phyloP scores from a whole-genome alignment of 2,888 invertebrate species.

The Mythimna loreyi region DNA sequence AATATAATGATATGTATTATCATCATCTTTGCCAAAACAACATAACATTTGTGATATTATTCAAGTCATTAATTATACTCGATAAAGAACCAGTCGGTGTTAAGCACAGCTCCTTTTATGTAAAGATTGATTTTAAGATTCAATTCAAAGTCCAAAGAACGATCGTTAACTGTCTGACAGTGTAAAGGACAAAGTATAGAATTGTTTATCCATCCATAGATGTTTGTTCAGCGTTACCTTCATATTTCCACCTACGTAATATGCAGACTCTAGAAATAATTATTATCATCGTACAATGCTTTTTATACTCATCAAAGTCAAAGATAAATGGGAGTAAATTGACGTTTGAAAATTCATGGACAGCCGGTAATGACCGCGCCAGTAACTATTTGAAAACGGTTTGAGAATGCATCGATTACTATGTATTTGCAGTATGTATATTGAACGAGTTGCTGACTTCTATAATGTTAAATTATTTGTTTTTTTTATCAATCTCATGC shows the following conservation, averaged over 20 bases:
- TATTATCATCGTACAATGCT: conserved; percentile 61
- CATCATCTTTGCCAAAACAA: conserved; percentile 48
- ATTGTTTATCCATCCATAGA: conserved; percentile 27
- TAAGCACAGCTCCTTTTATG: conserved; percentile 25
- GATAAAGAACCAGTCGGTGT: conserved; percentile 23
- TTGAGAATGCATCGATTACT: conserved; percentile 44
- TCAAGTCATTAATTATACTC: conserved; percentile 7
- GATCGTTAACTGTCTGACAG: conserved; percentile 6
- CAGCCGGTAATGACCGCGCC: conserved; percentile 44
- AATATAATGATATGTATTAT: conserved; percentile 63
- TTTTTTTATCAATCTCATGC: neutral
- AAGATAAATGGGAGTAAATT: conserved; percentile 63
- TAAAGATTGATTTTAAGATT: conserved; percentile 6
- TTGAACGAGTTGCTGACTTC: conserved; percentile 18
- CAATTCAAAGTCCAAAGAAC: conserved; percentile 42
- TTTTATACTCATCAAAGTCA: conserved; percentile 63
- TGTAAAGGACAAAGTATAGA: conserved; percentile 30
- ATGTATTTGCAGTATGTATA: conserved; percentile 11
- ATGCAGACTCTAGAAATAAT: conserved; percentile 54
- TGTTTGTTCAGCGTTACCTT: conserved; percentile 49
- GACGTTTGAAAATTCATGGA: conserved; percentile 60
- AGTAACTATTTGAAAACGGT: conserved; percentile 38
- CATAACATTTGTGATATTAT: conserved; percentile 28
- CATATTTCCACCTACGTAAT: conserved; percentile 51
- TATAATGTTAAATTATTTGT: conserved; percentile 4